phyloP scores from a whole-genome alignment of 1,140 invertebrate genomes.

The Euschistus heros region DNA sequence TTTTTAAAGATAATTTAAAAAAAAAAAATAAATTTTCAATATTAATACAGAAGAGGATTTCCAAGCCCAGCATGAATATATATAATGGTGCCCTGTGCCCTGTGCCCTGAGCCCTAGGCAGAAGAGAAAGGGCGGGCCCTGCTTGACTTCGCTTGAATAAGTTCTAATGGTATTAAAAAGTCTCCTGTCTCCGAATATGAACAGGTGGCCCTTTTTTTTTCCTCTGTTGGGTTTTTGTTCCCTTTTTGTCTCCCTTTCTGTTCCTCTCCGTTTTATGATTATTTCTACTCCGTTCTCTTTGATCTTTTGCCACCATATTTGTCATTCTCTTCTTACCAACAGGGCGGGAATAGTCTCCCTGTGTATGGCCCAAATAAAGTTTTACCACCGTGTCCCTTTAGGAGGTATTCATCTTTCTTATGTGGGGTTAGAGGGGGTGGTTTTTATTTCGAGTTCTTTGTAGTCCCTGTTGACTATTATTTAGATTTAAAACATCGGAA shows the following conservation, averaged over 20 bases:
- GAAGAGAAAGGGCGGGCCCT: neutral
- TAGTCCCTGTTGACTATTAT: too few relatives aligned
- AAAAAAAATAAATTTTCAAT: too few relatives aligned
- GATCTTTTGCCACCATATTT: constrained; percentile 7
- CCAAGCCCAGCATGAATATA: too few relatives aligned
- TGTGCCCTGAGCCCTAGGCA: too few relatives aligned
- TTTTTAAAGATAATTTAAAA: too few relatives aligned
- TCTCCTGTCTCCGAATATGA: constrained; percentile 5
- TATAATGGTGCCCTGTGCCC: too few relatives aligned
- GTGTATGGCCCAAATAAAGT: neutral
- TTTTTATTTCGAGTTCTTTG: neutral
- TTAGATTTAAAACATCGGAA: too few relatives aligned
- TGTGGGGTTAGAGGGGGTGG: neutral
- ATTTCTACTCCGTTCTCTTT: constrained; percentile 4
- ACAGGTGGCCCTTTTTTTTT: neutral
- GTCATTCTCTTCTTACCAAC: constrained; percentile 1
- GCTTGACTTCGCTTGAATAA: constrained; percentile 6
- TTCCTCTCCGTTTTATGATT: constrained; percentile 3
- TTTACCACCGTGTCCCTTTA: neutral
- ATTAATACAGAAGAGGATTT: too few relatives aligned
- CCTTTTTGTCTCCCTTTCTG: neutral
- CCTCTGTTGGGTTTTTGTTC: neutral
- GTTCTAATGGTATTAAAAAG: constrained; percentile 12
- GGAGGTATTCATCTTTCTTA: neutral
- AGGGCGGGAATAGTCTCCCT: neutral